These are phyloP conservation scores for Aphelenchoides fujianensis DNA, from an alignment of 1,140 invertebrate genomes.

Conservation along the genomic window DNA sequence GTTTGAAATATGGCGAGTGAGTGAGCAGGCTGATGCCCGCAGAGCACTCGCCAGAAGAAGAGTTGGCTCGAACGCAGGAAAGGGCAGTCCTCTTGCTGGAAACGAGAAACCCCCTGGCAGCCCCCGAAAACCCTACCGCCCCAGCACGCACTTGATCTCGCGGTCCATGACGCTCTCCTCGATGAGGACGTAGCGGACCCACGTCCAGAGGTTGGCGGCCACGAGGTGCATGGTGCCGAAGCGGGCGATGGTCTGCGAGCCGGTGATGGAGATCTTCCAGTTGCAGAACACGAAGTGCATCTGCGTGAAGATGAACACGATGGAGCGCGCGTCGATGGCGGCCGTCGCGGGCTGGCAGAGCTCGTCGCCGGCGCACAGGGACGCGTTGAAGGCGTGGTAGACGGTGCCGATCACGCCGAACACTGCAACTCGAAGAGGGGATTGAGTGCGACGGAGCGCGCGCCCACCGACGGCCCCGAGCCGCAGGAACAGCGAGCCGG, in stretches of 20 bases:
- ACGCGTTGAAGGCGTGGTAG: conserved; percentile 84
- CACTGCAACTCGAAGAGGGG: conserved; percentile 70
- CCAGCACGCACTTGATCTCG: conserved; percentile 52
- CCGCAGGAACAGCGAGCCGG: conserved; percentile 90
- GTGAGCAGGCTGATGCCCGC: no score
- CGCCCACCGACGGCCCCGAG: conserved; percentile 85
- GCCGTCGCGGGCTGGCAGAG: conserved; percentile 41
- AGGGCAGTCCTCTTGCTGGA: no score
- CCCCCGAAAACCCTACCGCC: no score
- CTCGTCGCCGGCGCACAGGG: conserved; percentile 68
- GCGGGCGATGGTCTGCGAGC: conserved; percentile 87
- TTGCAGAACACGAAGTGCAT: conserved; percentile 99
- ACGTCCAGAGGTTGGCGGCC: conserved; percentile 93
- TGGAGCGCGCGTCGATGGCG: conserved; percentile 80
- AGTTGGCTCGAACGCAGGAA: no score
- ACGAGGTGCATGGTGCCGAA: conserved; percentile 97
- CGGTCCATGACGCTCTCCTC: conserved; percentile 70
- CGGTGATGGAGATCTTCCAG: conserved; percentile 69
- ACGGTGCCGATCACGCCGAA: conserved; percentile 96
- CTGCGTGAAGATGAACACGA: conserved; percentile 95
- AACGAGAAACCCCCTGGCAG: no score
- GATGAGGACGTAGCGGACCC: conserved; percentile 86
- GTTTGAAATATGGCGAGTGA: no score
- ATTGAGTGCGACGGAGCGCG: no score
- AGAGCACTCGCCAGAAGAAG: no score